A percentile compares a stretch with the other conserved stretches of the same genome.
Evolutionary conservation across 2,888 invertebrate species (phyloP).

Genomic region (Xestia c-nigrum): DNA sequence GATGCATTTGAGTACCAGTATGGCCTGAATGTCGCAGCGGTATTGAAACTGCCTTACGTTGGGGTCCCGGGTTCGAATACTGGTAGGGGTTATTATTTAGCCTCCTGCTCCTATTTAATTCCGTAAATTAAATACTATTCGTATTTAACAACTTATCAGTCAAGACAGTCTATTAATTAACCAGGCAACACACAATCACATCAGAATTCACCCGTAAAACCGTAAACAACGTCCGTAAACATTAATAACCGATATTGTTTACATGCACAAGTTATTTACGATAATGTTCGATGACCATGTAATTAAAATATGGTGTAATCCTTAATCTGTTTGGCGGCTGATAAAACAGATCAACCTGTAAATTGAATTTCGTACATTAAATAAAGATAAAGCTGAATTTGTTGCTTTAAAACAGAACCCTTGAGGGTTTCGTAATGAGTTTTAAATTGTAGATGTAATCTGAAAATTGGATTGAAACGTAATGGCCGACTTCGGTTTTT

Average conservation of each 20-base stretch:
- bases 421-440: slow-evolving; percentile 20
- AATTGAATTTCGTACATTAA: slow-evolving; percentile 47
- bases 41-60: no score
- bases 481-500: not conserved
- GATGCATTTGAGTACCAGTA: not conserved
- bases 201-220: slow-evolving; percentile 45
- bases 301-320: slow-evolving; percentile 62
- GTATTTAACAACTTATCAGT: not conserved
- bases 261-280: slow-evolving; percentile 59
- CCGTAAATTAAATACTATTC: not conserved
- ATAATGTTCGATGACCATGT: slow-evolving; percentile 57
- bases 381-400: slow-evolving; percentile 38
- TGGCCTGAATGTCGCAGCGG: no score
- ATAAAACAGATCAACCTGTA: slow-evolving; percentile 59
- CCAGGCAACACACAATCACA: slow-evolving; percentile 13
- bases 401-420: slow-evolving; percentile 32
- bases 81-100: no score
- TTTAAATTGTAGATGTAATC: slow-evolving; percentile 17
- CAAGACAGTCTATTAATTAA: slow-evolving; percentile 12
- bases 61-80: no score
- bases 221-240: slow-evolving; percentile 58
- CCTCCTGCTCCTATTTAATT: not conserved
- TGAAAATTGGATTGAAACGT: not conserved
- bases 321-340: slow-evolving; percentile 56
- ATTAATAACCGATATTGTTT: slow-evolving; percentile 60